Percentiles rank a stretch among this genome's conserved stretches.
These are phyloP conservation scores for Amblyraja radiata DNA, from an alignment of 2,797 vertebrate genomes.

Conservation along the genomic window DNA sequence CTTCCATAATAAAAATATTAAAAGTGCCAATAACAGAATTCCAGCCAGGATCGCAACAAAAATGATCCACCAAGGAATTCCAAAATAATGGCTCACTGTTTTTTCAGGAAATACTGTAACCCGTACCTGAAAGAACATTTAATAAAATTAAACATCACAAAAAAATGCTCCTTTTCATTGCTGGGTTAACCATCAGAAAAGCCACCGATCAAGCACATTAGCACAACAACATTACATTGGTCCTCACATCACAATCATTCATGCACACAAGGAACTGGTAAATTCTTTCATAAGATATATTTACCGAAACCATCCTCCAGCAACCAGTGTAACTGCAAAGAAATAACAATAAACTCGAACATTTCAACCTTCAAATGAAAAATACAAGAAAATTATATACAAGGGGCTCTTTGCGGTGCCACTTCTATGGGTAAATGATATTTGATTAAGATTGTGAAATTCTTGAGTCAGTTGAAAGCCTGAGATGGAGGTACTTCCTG, in stretches of 20 bases:
- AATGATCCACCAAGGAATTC: slow-evolving; percentile 95
- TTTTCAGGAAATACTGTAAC: slow-evolving; percentile 82
- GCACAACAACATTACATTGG: background rate
- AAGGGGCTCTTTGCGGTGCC: background rate
- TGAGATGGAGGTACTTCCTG: background rate
- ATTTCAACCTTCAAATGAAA: background rate
- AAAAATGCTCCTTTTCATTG: background rate
- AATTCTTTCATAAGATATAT: background rate
- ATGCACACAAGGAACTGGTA: slow-evolving; percentile 18
- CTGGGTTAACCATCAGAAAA: background rate
- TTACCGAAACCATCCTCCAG: background rate
- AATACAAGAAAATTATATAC: background rate
- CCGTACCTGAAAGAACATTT: slow-evolving; percentile 61
- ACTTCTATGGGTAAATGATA: background rate
- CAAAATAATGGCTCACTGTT: slow-evolving; percentile 63
- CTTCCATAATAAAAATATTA: slow-evolving; percentile 92
- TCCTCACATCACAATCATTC: background rate
- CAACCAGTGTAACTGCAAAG: background rate
- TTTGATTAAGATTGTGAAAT: background rate
- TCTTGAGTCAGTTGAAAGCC: background rate
- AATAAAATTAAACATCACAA: background rate
- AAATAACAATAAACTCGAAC: background rate
- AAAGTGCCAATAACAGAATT: slow-evolving; percentile 77
- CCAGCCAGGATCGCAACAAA: slow-evolving; percentile 81
- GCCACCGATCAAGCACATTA: background rate